Base-by-base conservation (phyloP, 2,888 invertebrate species). In the Orthosia cruda region DNA sequence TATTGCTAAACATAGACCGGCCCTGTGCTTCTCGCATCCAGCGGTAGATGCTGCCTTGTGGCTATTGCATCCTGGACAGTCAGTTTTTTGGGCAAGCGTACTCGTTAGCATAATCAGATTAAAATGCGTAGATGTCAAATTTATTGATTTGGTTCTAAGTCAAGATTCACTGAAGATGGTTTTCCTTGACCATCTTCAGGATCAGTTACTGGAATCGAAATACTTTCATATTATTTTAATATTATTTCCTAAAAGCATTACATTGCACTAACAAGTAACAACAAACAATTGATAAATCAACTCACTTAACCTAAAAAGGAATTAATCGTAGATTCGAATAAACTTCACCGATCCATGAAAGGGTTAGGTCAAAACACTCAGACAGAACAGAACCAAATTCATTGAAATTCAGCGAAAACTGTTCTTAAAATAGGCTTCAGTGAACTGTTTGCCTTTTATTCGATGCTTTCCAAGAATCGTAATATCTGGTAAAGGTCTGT, bases 391-490 rank as follows among this genome's bases (percentile, higher is more conserved):
- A 54, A 26, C 64, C 50, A 20, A n/a, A 72, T 68, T 76, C 70
- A 78, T 86, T 77, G 68, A 74, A 63, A 78, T 86, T 83, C 85
- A 66, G 59, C 59, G 66, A 77, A 76, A 86, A 78, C 71, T 82
- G 62, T 69, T 84, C 76, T 74, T 55, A 65, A 58, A 74, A 65
- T 61, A 73, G 50, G 58, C 69, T 75, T 45, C 73, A 68, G 58
- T 82, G 69, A 74, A 73, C 74, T 50, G 71, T 23, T 75, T 66
- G 64, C 65, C 80, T 82, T 66, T 79, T 81, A 77, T 68, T 58
- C 66, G 70, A 80, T 66, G 58, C 57, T 66, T 73, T 70, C 20
- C 40, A 72, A 71, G 76, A 83, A 83, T 73, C 52, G 54, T 70
- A 65, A 80, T 70, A 77, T 76, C 47, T 81, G 62, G 57, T 71